These are phyloP conservation scores for Camelus dromedarius DNA, from an alignment of 2,113 vertebrate genomes.

Conservation along the genomic window DNA sequence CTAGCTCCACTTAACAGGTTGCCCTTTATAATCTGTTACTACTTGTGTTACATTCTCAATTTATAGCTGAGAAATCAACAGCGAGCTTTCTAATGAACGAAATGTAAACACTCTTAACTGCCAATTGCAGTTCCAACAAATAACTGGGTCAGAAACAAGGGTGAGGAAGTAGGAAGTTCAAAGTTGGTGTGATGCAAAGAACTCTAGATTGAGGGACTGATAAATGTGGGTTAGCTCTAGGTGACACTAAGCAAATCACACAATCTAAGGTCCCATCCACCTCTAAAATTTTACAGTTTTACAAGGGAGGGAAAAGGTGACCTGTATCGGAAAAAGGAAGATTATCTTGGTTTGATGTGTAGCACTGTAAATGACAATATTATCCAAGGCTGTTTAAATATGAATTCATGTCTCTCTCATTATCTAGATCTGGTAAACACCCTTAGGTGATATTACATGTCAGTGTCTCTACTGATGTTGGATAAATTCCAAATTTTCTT, in stretches of 20 bases:
- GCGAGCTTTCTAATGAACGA: slow-evolving; percentile 31
- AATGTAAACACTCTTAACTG: slow-evolving; percentile 63
- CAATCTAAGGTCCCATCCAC: not conserved
- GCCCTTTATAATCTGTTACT: not conserved
- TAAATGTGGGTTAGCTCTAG: slow-evolving; percentile 33
- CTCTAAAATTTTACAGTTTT: not conserved
- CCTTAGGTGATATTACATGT: slow-evolving; percentile 43
- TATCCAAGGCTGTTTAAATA: slow-evolving; percentile 67
- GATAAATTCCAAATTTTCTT: slow-evolving; percentile 62
- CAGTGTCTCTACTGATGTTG: not conserved
- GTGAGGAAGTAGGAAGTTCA: slow-evolving; percentile 59
- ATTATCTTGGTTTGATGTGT: not conserved
- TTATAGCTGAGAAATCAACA: slow-evolving; percentile 43
- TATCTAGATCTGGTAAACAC: slow-evolving; percentile 39
- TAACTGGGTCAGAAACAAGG: slow-evolving; percentile 54
- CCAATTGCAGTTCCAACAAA: slow-evolving; percentile 46
- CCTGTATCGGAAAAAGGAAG: not conserved
- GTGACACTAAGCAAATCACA: not conserved
- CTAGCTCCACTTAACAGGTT: slow-evolving; percentile 32
- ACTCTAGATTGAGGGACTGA: not conserved
- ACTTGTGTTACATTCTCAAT: slow-evolving; percentile 6
- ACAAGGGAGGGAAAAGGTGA: not conserved
- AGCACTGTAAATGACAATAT: slow-evolving; percentile 54
- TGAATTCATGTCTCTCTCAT: slow-evolving; percentile 64
- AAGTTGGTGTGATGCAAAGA: slow-evolving; percentile 27